Evolutionary conservation across 2,113 vertebrate species (phyloP), one percentile per base, ranked within the genome.

Genomic region (Hippocampus mohnikei): DNA sequence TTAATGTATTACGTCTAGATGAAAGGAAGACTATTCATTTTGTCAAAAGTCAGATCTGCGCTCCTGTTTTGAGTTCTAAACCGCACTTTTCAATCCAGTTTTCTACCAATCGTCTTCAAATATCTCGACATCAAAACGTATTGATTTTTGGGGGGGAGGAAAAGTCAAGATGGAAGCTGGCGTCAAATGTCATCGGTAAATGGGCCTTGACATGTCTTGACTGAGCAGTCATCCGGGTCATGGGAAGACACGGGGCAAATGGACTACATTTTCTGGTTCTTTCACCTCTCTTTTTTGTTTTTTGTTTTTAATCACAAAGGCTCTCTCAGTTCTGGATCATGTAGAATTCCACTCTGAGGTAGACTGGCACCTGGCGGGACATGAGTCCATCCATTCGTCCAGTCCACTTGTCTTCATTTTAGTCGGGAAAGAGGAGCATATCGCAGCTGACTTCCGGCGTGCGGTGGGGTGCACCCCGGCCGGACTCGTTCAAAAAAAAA

Each of bases 141-240:
- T 60, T 33, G 58, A 60, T 60, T 60, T 60, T 18, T 8, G 5
- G 0, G 5, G 33, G 5, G 5, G 58, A 60, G 27, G 27, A 37
- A 33, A 60, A 60, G 13, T 33, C 58, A 20, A 33, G 27, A 60
- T 33, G 8, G 16, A 0, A 20, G 58, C 29, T 33, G 58, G 8
- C 16, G 58, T 20, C 58, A 60, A 60, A 60, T 25, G 58, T 60
- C 58, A 60, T 60, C 13, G 58, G 58, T 18, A 59, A 59, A 59
- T 29, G 56, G 8, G 29, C 27, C 15, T 60, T 33, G 58, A 60
- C 29, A 33, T 20, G 27, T 37, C 16, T 33, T 60, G 33, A 33
- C 58, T 20, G 58, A 20, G 6, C 58, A 60, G 16, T 16, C 58
- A 60, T 29, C 7, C 27, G 27, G 58, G 58, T 18, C 58, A 33